phyloP scores from a whole-genome alignment of 2,888 invertebrate genomes.

The Nomada fucata region DNA sequence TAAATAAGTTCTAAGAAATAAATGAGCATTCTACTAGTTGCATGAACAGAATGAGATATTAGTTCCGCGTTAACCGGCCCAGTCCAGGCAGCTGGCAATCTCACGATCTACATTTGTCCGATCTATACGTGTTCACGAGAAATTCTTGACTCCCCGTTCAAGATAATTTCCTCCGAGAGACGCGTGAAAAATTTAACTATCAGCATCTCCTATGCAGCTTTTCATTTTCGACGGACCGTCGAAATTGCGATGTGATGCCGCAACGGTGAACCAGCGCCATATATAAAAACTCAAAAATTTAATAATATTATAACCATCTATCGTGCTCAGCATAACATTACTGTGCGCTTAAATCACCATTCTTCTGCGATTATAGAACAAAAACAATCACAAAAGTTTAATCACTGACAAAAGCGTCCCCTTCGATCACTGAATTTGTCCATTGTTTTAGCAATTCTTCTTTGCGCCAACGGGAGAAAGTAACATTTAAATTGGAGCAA shows the following conservation, averaged over 20 bases:
- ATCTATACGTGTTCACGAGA: constrained; percentile 25
- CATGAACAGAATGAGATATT: constrained; percentile 44
- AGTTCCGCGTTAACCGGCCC: constrained; percentile 45
- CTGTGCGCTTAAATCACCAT: background rate
- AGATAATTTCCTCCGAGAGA: constrained; percentile 51
- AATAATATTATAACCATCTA: too few species aligned
- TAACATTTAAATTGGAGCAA: too few species aligned
- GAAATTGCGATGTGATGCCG: constrained; percentile 33
- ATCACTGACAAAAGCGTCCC: too few species aligned
- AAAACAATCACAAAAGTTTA: too few species aligned
- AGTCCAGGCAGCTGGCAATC: constrained; percentile 44
- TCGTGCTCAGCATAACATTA: constrained; percentile 9
- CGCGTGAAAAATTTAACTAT: background rate
- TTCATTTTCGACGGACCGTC: constrained; percentile 13
- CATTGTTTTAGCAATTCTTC: too few species aligned
- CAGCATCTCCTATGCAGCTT: constrained; percentile 10
- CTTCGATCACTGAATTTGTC: too few species aligned
- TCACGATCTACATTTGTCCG: constrained; percentile 52
- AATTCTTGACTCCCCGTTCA: constrained; percentile 27
- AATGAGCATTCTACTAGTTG: constrained; percentile 5
- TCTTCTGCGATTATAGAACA: too few species aligned
- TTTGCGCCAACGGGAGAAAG: too few species aligned
- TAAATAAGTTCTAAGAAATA: background rate
- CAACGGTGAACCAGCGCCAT: constrained; percentile 4
- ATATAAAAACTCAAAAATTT: constrained; percentile 29